Evolutionary conservation across 2,888 invertebrate genomes (phyloP).

Genomic region (Drosophila phalerata): DNA sequence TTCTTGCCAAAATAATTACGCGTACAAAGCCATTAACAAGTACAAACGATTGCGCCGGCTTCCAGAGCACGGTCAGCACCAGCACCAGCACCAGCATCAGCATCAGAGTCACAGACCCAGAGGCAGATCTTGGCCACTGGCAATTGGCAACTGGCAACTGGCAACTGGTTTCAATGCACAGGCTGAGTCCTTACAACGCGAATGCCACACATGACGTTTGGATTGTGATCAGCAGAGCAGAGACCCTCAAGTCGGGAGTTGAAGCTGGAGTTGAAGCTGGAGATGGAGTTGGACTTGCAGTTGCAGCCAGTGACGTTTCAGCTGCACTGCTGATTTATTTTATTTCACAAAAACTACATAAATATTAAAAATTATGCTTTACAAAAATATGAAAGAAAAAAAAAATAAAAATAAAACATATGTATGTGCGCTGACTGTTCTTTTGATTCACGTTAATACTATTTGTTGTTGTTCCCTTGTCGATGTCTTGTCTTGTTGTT

Average conservation of each 20-base stretch:
- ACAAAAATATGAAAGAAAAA: conserved; percentile 68
- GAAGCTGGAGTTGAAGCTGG: conserved; percentile 1
- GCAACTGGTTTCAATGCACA: conserved; percentile 40
- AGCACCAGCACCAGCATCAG: conserved; percentile 14
- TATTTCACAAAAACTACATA: conserved; percentile 74
- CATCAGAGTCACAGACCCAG: background rate
- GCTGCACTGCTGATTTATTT: conserved; percentile 74
- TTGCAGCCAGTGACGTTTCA: conserved; percentile 60
- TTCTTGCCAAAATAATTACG: conserved; percentile 80
- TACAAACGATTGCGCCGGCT: conserved; percentile 78
- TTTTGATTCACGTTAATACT: conserved; percentile 2
- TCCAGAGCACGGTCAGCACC: conserved; percentile 19
- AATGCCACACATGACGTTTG: conserved; percentile 78
- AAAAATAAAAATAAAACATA: conserved; percentile 45
- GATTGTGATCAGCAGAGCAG: conserved; percentile 38
- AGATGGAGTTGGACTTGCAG: conserved; percentile 4
- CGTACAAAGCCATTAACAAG: conserved; percentile 80
- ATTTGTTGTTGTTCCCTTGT: conserved; percentile 1
- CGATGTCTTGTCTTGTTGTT: conserved; percentile 2
- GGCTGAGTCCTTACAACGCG: conserved; percentile 43
- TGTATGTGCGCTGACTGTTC: conserved; percentile 43
- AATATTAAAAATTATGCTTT: conserved; percentile 76
- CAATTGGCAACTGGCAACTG: conserved; percentile 21
- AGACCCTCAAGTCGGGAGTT: conserved; percentile 11
- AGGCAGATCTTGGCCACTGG: conserved; percentile 38